Base-by-base conservation (phyloP, 1,140 invertebrate species). In the Drosophila orosa region DNA sequence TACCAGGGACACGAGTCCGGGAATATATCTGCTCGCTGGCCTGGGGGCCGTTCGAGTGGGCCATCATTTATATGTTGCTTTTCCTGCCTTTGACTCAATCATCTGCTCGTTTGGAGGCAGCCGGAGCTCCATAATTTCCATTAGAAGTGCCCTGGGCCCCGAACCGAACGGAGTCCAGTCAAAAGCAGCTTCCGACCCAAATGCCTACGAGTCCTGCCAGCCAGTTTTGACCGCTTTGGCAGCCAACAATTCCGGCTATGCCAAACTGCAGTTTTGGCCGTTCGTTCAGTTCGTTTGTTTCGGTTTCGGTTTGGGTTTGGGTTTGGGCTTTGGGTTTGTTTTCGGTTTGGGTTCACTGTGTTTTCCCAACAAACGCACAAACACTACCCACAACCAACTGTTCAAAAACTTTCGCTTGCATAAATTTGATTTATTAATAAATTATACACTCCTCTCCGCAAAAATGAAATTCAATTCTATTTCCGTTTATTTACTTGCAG, bases 391-490 rank as follows among this genome's bases (percentile, higher is more conserved):
- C 9, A 48, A 29, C 47, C 24, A 25, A 45, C 24, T 45, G 44
- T 24, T 24, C 12, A 42, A 66, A 48, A 75, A 66, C 33, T 63
- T 81, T 77, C 15, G 45, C 58, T 35, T 35, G 71, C 66, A 67
- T 45, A 63, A 61, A 69, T 55, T 63, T 47, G 50, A 79, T 69
- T 66, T 65, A 61, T 85, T 72, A 56, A 71, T 76, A 44, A 84
- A 75, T 72, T 76, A 76, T 66, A 62, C 61, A 33, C 48, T 54
- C 48, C 40, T 54, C 65, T 69, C 10, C 24, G 25, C 47, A 17
- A 58, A 66, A 80, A 68, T 61, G 48, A 58, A 57, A 66, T 74
- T 52, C 56, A 52, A 63, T 44, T 69, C 35, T 47, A 44, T 73
- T 63, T 67, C 44, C 74, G 71, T 78, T 67, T 74, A 74, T 69